phyloP scores from a whole-genome alignment of 1,140 invertebrate genomes.

The Tetragnatha versicolor region DNA sequence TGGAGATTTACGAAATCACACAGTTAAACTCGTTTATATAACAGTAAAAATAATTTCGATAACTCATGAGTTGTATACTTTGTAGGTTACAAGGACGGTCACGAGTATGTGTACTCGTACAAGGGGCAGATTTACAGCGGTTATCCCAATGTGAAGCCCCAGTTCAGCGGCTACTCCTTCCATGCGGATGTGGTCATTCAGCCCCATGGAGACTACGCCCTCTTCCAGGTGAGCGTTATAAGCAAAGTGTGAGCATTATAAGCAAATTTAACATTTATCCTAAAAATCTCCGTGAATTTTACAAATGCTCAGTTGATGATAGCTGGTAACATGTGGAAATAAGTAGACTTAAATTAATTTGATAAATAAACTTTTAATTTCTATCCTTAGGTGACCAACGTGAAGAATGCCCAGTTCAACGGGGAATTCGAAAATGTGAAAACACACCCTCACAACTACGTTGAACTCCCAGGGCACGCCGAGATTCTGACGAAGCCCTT shows the following conservation, averaged over 20 bases:
- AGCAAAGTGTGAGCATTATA: not conserved
- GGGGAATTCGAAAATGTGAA: conserved; percentile 17
- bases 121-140: conserved; percentile 14
- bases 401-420: conserved; percentile 18
- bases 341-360: not conserved
- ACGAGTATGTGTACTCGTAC: conserved; percentile 35
- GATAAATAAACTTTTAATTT: not conserved
- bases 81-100: conserved; percentile 27
- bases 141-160: conserved; percentile 16
- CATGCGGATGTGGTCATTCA: conserved; percentile 11
- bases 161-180: conserved; percentile 30
- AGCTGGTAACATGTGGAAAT: too few relatives aligned
- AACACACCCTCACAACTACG: not conserved
- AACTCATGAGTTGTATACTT: not conserved
- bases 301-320: too few relatives aligned
- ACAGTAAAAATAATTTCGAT: not conserved
- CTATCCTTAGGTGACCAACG: conserved; percentile 4
- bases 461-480: not conserved
- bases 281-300: too few relatives aligned
- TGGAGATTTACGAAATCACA: not conserved
- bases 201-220: conserved; percentile 37
- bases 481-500: not conserved
- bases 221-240: conserved; percentile 16
- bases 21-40: not conserved
- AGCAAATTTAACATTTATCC: too few relatives aligned